phyloP scores from a whole-genome alignment of 1,140 invertebrate genomes.

The Cydia fagiglandana region DNA sequence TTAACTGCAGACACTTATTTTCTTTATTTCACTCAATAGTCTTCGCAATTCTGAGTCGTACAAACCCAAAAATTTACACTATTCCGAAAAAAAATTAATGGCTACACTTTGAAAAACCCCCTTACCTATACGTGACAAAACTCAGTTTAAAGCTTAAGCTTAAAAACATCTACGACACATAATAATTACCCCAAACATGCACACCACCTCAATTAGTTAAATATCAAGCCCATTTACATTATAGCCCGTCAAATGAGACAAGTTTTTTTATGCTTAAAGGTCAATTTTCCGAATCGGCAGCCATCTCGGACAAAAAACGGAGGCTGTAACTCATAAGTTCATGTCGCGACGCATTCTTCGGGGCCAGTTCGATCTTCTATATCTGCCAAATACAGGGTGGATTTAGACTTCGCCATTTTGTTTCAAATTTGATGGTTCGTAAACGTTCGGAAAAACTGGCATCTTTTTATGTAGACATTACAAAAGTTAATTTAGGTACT shows the following conservation, averaged over 20 bases:
- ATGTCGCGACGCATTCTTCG: constrained; percentile 69
- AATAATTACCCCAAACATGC: neutral
- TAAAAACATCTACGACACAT: neutral
- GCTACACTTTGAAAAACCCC: too few relatives aligned
- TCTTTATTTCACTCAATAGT: too few relatives aligned
- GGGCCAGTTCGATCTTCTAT: constrained; percentile 49
- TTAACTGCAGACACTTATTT: too few relatives aligned
- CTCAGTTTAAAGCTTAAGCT: neutral
- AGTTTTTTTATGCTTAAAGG: constrained; percentile 24
- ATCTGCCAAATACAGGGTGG: constrained; percentile 35
- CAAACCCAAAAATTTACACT: neutral
- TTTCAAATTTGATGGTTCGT: neutral
- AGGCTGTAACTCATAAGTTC: constrained; percentile 70
- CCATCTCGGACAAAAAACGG: constrained; percentile 52
- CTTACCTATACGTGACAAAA: too few relatives aligned
- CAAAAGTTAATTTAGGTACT: too few relatives aligned
- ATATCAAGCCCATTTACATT: constrained; percentile 16
- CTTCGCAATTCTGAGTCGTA: too few relatives aligned
- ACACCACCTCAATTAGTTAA: constrained; percentile 24
- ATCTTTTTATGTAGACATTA: too few relatives aligned
- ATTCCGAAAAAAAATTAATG: too few relatives aligned
- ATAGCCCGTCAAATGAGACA: constrained; percentile 13
- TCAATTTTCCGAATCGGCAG: constrained; percentile 45
- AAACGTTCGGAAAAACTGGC: too few relatives aligned
- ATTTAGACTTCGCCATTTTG: neutral